A percentile compares a stretch with the other conserved stretches of the same genome.
phyloP scores from a whole-genome alignment of 1,140 invertebrate genomes.

The Lordiphosa clarofinis region DNA sequence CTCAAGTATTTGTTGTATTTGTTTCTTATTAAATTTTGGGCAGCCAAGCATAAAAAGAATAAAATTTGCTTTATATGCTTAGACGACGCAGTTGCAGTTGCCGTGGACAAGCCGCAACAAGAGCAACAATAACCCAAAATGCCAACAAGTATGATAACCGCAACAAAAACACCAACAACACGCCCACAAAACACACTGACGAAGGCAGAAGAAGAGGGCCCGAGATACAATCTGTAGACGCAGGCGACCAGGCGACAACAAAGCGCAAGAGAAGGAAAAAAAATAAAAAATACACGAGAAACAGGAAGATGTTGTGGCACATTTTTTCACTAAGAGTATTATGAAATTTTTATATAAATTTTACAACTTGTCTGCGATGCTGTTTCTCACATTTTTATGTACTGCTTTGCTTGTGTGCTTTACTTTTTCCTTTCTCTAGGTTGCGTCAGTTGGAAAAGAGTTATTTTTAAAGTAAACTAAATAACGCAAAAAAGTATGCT shows the following conservation, averaged over 20 bases:
- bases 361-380: conserved; percentile 60
- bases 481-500: too few relatives aligned
- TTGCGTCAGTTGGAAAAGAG: too few relatives aligned
- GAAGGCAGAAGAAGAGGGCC: conserved; percentile 2
- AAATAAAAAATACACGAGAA: conserved; percentile 22
- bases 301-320: conserved; percentile 65
- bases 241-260: conserved; percentile 39
- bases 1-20: background rate
- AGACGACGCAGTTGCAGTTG: conserved; percentile 21
- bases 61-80: conserved; percentile 69
- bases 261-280: conserved; percentile 5
- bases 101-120: conserved; percentile 43
- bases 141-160: conserved; percentile 73
- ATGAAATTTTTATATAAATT: conserved; percentile 71
- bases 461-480: too few relatives aligned
- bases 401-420: background rate
- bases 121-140: conserved; percentile 69
- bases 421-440: background rate
- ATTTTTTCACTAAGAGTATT: conserved; percentile 71
- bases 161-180: conserved; percentile 51
- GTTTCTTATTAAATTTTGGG: conserved; percentile 63
- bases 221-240: conserved; percentile 52
- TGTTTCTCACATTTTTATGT: conserved; percentile 2
- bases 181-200: conserved; percentile 4
- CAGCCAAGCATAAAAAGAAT: conserved; percentile 16